These are phyloP conservation scores for Neolamprologus longior DNA, from an alignment of 2,113 vertebrate species.

Conservation along the genomic window DNA sequence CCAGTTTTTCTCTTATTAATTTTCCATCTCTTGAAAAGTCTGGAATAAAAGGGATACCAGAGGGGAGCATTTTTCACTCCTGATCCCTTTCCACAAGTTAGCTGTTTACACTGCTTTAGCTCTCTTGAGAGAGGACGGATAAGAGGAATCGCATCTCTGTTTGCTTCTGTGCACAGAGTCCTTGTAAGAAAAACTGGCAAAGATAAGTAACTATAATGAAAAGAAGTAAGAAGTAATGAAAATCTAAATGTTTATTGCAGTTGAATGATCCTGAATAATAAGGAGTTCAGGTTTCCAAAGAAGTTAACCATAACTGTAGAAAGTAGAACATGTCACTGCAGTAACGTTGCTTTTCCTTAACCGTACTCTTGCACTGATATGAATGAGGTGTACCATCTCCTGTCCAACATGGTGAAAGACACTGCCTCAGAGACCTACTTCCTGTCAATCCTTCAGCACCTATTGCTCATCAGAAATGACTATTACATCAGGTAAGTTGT, in stretches of 20 bases:
- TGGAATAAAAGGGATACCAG: conserved; percentile 53
- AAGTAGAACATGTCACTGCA: background rate
- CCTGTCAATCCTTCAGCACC: conserved; percentile 92
- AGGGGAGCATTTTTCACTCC: conserved; percentile 54
- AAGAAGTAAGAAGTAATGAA: background rate
- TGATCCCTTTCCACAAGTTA: conserved; percentile 23
- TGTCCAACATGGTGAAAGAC: conserved; percentile 95
- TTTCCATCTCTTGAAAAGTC: conserved; percentile 30
- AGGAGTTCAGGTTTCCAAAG: background rate
- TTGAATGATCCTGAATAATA: background rate
- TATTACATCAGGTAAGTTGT: conserved; percentile 88
- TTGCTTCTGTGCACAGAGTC: conserved; percentile 30
- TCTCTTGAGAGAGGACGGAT: conserved; percentile 38
- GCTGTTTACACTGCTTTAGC: conserved; percentile 45
- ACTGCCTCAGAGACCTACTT: conserved; percentile 87
- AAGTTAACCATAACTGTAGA: background rate
- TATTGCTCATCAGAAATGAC: conserved; percentile 93
- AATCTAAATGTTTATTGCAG: background rate
- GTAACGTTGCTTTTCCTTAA: conserved; percentile 73
- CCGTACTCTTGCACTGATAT: conserved; percentile 78
- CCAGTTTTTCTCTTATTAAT: conserved; percentile 35
- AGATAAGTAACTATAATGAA: background rate
- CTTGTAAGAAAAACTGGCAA: conserved; percentile 42
- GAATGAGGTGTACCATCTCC: conserved; percentile 90
- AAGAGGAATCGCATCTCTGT: conserved; percentile 43